Percentiles rank a stretch among this genome's conserved stretches.
Evolutionary conservation across 1,140 invertebrate genomes (phyloP).

Genomic region (Brachionus plicatilis): DNA sequence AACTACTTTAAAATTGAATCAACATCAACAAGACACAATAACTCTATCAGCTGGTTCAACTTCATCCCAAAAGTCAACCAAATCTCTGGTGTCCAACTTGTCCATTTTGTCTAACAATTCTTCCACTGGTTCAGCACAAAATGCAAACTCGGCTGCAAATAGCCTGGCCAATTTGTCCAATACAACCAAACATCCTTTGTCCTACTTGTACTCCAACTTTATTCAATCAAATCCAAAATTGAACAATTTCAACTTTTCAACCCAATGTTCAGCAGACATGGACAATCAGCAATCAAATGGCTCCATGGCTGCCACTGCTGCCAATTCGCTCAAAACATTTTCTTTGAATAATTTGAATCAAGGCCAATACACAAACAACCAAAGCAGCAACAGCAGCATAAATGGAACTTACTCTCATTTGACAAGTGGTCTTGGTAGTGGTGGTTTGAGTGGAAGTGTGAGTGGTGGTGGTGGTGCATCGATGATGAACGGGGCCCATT

Average conservation of each 20-base stretch:
- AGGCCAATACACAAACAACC: not conserved
- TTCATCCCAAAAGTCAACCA: not conserved
- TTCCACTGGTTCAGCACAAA: not conserved
- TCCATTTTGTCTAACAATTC: constrained; percentile 5
- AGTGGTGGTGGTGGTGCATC: not conserved
- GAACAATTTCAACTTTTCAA: not conserved
- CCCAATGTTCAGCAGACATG: not conserved
- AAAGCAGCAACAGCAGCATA: not conserved
- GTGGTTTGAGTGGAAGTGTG: not conserved
- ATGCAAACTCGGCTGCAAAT: not conserved
- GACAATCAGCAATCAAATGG: not conserved
- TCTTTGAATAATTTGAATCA: not conserved
- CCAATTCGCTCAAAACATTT: not conserved
- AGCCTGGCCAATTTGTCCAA: constrained; percentile 13
- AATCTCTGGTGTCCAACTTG: not conserved
- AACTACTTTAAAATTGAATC: not conserved
- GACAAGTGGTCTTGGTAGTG: not conserved
- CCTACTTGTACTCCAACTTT: constrained; percentile 16
- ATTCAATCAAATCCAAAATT: constrained; percentile 23
- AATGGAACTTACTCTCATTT: not conserved
- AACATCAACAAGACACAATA: constrained; percentile 11
- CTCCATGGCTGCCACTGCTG: too few relatives aligned
- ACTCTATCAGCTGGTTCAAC: constrained; percentile 15
- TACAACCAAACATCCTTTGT: constrained; percentile 18
- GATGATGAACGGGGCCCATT: not conserved